Percentiles rank a stretch among this genome's conserved stretches.
These are phyloP conservation scores for Propithecus perrieri DNA, from an alignment of 2,797 vertebrate species.

Conservation along the genomic window DNA sequence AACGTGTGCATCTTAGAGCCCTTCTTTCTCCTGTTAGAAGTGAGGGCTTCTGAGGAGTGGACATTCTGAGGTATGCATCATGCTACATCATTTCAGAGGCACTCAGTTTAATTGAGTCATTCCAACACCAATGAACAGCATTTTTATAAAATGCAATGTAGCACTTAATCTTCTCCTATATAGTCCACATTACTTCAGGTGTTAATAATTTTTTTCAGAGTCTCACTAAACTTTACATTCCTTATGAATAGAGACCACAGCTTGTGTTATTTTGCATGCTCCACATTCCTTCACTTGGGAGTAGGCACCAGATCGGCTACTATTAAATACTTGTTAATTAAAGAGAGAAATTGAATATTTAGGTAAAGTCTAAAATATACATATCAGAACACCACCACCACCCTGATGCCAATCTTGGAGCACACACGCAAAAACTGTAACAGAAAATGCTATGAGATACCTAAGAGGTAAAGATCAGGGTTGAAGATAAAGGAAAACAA, in stretches of 20 bases:
- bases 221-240: not conserved
- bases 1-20: not conserved
- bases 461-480: not conserved
- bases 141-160: not conserved
- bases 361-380: not conserved
- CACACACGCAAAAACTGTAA: not conserved
- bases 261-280: not conserved
- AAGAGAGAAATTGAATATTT: not conserved
- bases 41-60: not conserved
- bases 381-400: not conserved
- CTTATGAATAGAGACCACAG: not conserved
- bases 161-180: not conserved
- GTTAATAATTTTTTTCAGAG: not conserved
- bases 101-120: not conserved
- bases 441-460: not conserved
- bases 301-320: not conserved
- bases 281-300: not conserved
- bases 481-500: not conserved
- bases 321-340: not conserved
- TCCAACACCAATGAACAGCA: not conserved
- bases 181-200: not conserved
- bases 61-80: not conserved
- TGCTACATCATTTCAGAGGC: not conserved
- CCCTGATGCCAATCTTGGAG: not conserved
- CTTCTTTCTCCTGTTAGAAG: not conserved